Conservation (phyloP, 2,888 invertebrate species). For the Oligia strigilis region DNA sequence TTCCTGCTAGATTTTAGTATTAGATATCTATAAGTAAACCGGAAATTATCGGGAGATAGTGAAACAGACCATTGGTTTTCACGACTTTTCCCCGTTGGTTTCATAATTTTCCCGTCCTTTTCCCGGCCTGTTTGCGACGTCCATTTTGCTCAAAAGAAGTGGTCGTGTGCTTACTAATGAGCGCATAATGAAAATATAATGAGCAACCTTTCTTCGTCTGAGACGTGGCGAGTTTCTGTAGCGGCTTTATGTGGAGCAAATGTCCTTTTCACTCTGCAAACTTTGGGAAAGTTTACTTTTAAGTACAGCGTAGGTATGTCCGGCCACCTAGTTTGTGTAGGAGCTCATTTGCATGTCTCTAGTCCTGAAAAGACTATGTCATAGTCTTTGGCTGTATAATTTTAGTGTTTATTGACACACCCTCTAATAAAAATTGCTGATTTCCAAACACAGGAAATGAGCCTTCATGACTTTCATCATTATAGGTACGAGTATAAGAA, state of each 20-base stretch:
- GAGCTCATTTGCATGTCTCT: background rate
- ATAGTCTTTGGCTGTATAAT: background rate
- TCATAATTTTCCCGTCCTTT: constrained; percentile 28
- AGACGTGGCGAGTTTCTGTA: constrained; percentile 43
- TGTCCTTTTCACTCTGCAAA: constrained; percentile 45
- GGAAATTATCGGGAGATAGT: background rate
- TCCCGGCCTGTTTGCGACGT: constrained; percentile 21
- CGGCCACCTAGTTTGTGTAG: background rate
- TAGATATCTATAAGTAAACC: background rate
- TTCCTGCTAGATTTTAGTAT: background rate
- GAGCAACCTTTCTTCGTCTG: constrained; percentile 51
- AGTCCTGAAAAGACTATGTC: background rate
- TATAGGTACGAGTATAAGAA: background rate
- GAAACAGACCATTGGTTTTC: constrained; percentile 20
- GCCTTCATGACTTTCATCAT: constrained; percentile 7
- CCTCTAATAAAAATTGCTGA: background rate
- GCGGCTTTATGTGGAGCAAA: constrained; percentile 48
- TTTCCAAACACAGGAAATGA: background rate
- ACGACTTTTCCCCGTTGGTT: constrained; percentile 9
- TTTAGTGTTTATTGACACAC: background rate
- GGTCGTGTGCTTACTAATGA: constrained; percentile 53
- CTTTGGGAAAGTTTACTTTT: constrained; percentile 32
- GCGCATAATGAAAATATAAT: constrained; percentile 59
- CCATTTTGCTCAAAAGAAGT: constrained; percentile 52
- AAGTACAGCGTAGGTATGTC: constrained; percentile 14